Conservation (phyloP, 2,888 invertebrate genomes). For the Dichetophora obliterata region DNA sequence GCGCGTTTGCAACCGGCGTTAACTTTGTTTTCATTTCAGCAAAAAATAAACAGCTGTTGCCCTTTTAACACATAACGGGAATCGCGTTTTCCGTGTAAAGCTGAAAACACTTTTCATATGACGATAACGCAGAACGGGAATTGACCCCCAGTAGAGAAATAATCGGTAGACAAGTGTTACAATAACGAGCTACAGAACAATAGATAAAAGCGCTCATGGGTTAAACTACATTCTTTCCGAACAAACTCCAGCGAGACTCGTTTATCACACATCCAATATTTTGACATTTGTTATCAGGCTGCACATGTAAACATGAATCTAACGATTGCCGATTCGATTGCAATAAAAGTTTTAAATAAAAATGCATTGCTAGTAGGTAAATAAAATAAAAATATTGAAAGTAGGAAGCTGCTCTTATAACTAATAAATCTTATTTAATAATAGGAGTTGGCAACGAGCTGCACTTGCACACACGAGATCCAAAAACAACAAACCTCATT, state of each 20-base stretch:
- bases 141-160: no score
- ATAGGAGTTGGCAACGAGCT: slow-evolving; percentile 52
- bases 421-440: neutral
- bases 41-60: no score
- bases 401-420: neutral
- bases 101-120: no score
- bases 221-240: neutral
- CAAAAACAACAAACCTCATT: slow-evolving; percentile 17
- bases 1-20: no score
- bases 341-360: slow-evolving; percentile 47
- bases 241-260: neutral
- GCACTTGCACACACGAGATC: slow-evolving; percentile 43
- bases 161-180: no score
- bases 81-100: no score
- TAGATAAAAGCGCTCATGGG: no score
- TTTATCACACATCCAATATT: neutral
- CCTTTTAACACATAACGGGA: no score
- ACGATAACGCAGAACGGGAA: no score
- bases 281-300: slow-evolving; percentile 31
- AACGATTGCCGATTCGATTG: slow-evolving; percentile 51
- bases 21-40: no score
- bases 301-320: slow-evolving; percentile 42
- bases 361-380: slow-evolving; percentile 48
- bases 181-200: no score
- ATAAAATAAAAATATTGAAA: neutral